Evolutionary conservation across 2,113 vertebrate genomes (phyloP), one percentile per base, ranked within the genome.

Genomic region (Notechis scutatus): DNA sequence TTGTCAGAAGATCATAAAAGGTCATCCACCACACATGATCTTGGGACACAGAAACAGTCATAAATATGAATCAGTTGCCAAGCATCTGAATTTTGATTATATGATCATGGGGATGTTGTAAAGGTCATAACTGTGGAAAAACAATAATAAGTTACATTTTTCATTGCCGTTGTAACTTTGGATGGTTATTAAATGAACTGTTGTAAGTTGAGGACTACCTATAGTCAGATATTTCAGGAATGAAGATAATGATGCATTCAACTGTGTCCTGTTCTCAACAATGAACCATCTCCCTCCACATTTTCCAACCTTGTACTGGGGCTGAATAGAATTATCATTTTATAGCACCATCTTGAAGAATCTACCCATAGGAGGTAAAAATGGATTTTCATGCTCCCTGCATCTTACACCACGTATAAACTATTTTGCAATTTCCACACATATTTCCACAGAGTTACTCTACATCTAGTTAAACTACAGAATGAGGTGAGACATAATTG

Each of bases 281-380:
- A 69, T 69, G 64, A 61, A n/a, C 29, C 29, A 69, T 14, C 29
- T 69, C 64, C 64, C 14, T 69, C 29, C 29, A 15, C 14, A 69
- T 69, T 69, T 69, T 34, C 29, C 29, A 69, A 15, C 34, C 64
- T 69, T 69, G 64, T 69, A 18, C 64, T 81, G 74, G 18, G 18
- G 34, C 3, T 20, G 39, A 4, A 29, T 11, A 8, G 26, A 1
- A 26, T 29, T 50, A 92, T 26, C 2, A 15, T 92, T 59, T 59
- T 55, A 90, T 89, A 89, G 55, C 45, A 93, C 21, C 88, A 56
- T 94, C 91, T 94, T 94, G 89, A 50, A 96, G 93, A 95, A 91
- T 95, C 92, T 94, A 0, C 42, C 94, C 56, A 57, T 0, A 88
- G 86, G 15, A 56, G 57, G 11, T 92, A 93, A 92, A 93, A 95